Evolutionary conservation across 2,888 invertebrate genomes (phyloP), one percentile per base, ranked within the genome.

Genomic region (Apotomis betuletana): DNA sequence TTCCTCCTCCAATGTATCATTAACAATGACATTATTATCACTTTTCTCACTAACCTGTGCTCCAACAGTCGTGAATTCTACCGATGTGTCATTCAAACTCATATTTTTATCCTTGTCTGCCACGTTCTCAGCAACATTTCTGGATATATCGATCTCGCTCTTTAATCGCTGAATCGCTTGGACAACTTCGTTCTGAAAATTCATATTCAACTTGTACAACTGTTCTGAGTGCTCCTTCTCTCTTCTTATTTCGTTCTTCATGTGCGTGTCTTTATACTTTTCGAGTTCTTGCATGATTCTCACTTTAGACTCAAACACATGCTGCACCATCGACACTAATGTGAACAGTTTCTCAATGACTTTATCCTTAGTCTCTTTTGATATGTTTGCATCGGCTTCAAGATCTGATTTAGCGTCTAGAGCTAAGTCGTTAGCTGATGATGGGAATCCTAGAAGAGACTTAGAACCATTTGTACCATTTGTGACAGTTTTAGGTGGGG

Each of bases 141-240:
- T 86, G 27, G 88, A 83, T 65, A 92, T 85, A 81, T 92, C 92
- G 13, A 92, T 75, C 75, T 93, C 93, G 77, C 89, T 92, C 76
- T 90, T 91, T 73, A 93, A 74, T 57, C 90, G 84, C 73, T 93
- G 92, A 71, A 93, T 88, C 0, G 91, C 85, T 78, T 92, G 92
- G 12, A 93, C 86, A 0, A 92, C 91, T 79, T 93, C 92, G 55
- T 87, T 90, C 76, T 93, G 93, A 70, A 92, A 93, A 80, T 88
- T 91, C 90, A 93, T 91, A 76, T 92, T 92, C 13, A 93, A 75
- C 75, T 91, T 93, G 74, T 92, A 93, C 55, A 93, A 73, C 71
- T 92, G 92, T 70, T 92, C 93, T 0, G 93, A 90, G 78, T 93
- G 90, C 49, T 93, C 93, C 49, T 88, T 90, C 71, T 93, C 92